Percentiles rank a stretch among this genome's conserved stretches.
Evolutionary conservation across 2,888 invertebrate genomes (phyloP).

Genomic region (Epistrophella euchroma): DNA sequence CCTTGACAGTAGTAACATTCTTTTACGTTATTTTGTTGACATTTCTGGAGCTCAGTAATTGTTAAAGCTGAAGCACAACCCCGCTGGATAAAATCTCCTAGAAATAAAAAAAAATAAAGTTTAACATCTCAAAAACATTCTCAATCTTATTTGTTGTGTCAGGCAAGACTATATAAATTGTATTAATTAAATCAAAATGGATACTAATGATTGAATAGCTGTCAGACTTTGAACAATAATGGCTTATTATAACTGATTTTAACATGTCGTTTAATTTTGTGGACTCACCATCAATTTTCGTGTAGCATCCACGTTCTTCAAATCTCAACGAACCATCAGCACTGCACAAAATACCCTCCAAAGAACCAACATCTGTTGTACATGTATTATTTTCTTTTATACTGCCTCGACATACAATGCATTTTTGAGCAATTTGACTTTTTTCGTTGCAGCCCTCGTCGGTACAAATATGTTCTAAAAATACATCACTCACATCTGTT

Average conservation of each 20-base stretch:
- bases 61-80: slow-evolving; percentile 60
- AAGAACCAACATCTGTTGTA: not conserved
- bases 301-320: slow-evolving; percentile 67
- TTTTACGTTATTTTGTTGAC: slow-evolving; percentile 10
- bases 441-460: slow-evolving; percentile 48
- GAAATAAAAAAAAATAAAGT: not conserved
- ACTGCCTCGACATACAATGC: slow-evolving; percentile 41
- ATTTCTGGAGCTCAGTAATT: slow-evolving; percentile 30
- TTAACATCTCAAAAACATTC: no score
- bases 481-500: not conserved
- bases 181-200: no score
- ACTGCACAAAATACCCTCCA: not conserved
- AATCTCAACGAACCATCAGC: slow-evolving; percentile 30
- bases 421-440: slow-evolving; percentile 49
- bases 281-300: slow-evolving; percentile 56
- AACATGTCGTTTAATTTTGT: not conserved
- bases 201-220: no score
- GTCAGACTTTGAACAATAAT: no score
- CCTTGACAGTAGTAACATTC: slow-evolving; percentile 52
- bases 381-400: slow-evolving; percentile 13
- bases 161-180: no score
- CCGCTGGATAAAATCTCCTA: slow-evolving; percentile 20
- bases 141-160: no score
- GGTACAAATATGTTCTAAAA: slow-evolving; percentile 35
- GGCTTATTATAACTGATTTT: not conserved